Evolutionary conservation across 37 sponge, comb jelly and placozoan genomes (phyloP), one percentile per base, ranked within the genome.

Genomic region (Spongia lamella): DNA sequence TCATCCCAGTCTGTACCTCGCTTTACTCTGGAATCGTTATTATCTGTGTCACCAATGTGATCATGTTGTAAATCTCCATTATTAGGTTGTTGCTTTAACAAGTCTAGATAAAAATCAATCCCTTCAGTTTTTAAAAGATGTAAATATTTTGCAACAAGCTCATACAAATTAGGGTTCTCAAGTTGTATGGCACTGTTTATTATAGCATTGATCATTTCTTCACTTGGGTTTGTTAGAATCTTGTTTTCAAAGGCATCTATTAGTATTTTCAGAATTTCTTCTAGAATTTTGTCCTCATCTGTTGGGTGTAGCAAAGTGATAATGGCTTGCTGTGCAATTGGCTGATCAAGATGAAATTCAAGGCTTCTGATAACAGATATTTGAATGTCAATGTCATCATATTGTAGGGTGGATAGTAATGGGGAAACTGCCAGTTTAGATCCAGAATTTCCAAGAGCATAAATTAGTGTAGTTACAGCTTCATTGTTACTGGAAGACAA

Each of bases 381-480:
- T 50, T 83, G 83, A 11, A 74, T 59, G 66, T 75, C 68, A 21
- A 67, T 22, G 62, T 83, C 68, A n/a, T 57, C 38, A 25, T 75
- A 49, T 17, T 55, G 21, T 7, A 83, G 71, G 26, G 67, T 74
- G 40, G 54, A 59, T n/a, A 75, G 31, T 25, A 83, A 31, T 6
- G 50, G 27, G 19, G 65, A 38, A 16, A 59, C 33, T 29, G 76
- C 47, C 16, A 34, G 16, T 25, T 66, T 37, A 34, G 76, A 57
- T 20, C 74, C 83, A 19, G 76, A 74, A 75, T 83, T 83, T 6
- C 83, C 83, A 32, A 83, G 68, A 16, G 83, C 56, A 50, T 75
- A 57, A 67, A 74, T 64, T 13, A 68, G 43, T 35, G 58, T 66
- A 26, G 74, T 38, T 1, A 83, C 22, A 24, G 58, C 13, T 27